Percentiles rank a stretch among this genome's conserved stretches.
These are phyloP conservation scores for Noctilio leporinus DNA, from an alignment of 2,113 vertebrate species.

Conservation along the genomic window DNA sequence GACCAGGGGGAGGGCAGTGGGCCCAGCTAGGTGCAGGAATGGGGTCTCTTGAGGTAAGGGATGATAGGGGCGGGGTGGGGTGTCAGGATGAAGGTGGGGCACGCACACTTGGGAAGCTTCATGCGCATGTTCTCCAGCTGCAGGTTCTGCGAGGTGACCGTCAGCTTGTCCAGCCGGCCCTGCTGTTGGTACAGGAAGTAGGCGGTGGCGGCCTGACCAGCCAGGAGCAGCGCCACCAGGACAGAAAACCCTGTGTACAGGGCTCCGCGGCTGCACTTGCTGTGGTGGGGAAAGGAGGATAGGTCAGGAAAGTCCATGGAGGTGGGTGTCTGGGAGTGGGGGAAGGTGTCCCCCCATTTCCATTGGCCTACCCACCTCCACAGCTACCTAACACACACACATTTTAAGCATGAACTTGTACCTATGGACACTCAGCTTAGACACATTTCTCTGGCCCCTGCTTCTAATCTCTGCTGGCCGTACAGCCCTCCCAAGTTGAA, in stretches of 20 bases:
- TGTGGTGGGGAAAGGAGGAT: not conserved
- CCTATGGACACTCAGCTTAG: not conserved
- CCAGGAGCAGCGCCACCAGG: conserved; percentile 88
- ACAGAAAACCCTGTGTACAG: conserved; percentile 83
- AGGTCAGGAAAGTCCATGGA: not conserved
- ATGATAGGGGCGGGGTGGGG: rapidly evolving
- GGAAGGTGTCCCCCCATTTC: not conserved
- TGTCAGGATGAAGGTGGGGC: not conserved
- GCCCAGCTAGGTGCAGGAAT: not conserved
- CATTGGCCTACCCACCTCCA: not conserved
- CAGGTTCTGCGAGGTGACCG: conserved; percentile 79
- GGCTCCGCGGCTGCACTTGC: conserved; percentile 72
- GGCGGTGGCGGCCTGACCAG: conserved; percentile 87
- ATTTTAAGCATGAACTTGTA: not conserved
- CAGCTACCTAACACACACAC: not conserved
- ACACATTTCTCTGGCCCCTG: rapidly evolving
- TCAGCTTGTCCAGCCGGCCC: conserved; percentile 83
- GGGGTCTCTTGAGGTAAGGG: not conserved
- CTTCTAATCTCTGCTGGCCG: not conserved
- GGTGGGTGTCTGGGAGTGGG: not conserved
- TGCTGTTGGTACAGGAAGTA: conserved; percentile 88
- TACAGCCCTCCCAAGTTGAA: not conserved
- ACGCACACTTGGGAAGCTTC: conserved; percentile 79
- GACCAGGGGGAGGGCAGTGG: not conserved
- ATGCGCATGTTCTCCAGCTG: conserved; percentile 79